Conservation (phyloP, 1,140 invertebrate genomes). For the Radopholus similis region DNA sequence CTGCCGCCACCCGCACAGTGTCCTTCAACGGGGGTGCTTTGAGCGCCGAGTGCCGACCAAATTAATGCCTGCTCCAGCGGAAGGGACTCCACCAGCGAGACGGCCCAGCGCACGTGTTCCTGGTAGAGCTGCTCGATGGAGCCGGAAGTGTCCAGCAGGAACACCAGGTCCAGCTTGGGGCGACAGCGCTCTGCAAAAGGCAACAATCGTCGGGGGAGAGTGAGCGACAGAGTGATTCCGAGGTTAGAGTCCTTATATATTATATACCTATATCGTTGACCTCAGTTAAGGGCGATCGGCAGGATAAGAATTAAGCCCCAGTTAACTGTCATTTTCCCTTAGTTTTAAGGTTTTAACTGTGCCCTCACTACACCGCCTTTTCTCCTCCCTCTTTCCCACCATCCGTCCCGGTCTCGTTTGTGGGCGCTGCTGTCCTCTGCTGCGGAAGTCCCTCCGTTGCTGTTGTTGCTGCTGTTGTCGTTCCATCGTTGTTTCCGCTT, state of each 20-base stretch:
- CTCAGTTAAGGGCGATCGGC: too few relatives aligned
- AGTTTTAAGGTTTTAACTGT: slow-evolving; percentile 2
- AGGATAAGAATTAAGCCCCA: too few relatives aligned
- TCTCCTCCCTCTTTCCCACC: not conserved
- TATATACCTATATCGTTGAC: not conserved
- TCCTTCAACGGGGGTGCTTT: slow-evolving; percentile 13
- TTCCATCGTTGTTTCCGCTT: not conserved
- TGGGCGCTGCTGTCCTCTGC: not conserved
- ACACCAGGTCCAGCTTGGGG: slow-evolving; percentile 51
- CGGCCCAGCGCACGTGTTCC: slow-evolving; percentile 52
- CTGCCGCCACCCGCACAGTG: slow-evolving; percentile 46
- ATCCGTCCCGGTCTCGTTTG: not conserved
- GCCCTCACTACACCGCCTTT: too few relatives aligned
- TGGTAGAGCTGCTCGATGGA: slow-evolving; percentile 48
- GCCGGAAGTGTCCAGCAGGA: slow-evolving; percentile 53
- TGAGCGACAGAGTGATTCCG: not conserved
- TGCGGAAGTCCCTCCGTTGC: not conserved
- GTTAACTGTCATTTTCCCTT: not conserved
- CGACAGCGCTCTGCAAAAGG: slow-evolving; percentile 25
- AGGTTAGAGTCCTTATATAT: not conserved
- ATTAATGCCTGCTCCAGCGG: slow-evolving; percentile 45
- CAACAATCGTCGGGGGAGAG: not conserved
- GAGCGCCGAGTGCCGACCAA: slow-evolving; percentile 15
- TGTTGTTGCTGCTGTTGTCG: not conserved
- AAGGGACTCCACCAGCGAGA: slow-evolving; percentile 48